phyloP scores from a whole-genome alignment of 2,797 vertebrate genomes.

The Acrocephalus scirpaceus region DNA sequence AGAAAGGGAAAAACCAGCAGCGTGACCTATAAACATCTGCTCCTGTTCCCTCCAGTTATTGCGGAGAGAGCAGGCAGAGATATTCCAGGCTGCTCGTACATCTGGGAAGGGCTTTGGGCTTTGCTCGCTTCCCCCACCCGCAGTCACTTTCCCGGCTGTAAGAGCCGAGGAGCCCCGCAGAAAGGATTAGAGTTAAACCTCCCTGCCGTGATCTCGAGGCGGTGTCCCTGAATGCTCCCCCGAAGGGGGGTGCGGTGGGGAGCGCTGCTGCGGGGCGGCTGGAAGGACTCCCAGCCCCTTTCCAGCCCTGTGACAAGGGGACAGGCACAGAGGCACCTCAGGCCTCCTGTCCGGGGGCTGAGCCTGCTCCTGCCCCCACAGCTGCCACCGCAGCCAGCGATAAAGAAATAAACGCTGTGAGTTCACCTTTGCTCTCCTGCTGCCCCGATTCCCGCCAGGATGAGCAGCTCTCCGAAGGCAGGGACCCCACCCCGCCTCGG shows the following conservation, averaged over 20 bases:
- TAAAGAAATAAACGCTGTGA: accelerated
- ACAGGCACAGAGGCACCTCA: background rate
- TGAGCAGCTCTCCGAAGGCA: background rate
- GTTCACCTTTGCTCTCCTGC: background rate
- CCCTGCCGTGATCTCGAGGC: background rate
- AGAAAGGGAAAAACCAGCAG: background rate
- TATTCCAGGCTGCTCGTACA: background rate
- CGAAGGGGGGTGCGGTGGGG: accelerated
- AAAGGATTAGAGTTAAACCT: background rate
- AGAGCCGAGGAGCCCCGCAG: background rate
- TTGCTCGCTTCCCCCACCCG: background rate
- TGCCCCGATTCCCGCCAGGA: background rate
- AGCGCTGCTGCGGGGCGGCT: background rate
- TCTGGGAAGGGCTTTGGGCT: background rate
- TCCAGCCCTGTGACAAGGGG: background rate
- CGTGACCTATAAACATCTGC: conserved; percentile 44
- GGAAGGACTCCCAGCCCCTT: background rate
- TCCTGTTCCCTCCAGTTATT: background rate
- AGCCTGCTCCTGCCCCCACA: background rate
- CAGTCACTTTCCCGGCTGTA: background rate
- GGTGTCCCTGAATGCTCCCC: background rate
- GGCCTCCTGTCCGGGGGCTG: background rate
- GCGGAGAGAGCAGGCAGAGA: background rate
- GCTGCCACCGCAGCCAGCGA: background rate
- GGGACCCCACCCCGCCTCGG: accelerated